phyloP scores from a whole-genome alignment of 64 coral and sea anemone genomes.

The Anthopleura sola region DNA sequence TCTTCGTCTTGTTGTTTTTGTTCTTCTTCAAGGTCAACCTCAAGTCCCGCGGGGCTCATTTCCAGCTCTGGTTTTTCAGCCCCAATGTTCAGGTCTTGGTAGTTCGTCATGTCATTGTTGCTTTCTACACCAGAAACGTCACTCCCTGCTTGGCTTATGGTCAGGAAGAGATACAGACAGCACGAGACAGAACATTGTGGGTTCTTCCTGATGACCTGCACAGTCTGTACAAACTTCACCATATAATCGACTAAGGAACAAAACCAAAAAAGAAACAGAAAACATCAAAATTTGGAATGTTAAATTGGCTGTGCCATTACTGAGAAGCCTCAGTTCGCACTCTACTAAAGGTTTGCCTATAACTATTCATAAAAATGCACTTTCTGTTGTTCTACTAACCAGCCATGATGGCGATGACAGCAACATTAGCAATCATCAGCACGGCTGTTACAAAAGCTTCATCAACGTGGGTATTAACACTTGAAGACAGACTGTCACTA shows the following conservation, averaged over 20 bases:
- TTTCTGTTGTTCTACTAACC: slow-evolving; percentile 4
- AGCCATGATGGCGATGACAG: slow-evolving; percentile 38
- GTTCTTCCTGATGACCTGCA: background rate
- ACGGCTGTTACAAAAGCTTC: slow-evolving; percentile 10
- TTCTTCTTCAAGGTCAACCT: background rate
- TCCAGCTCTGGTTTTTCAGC: background rate
- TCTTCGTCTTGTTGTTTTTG: background rate
- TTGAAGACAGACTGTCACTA: slow-evolving; percentile 20
- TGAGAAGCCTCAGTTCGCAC: no score
- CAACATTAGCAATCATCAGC: slow-evolving; percentile 30
- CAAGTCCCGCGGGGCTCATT: background rate
- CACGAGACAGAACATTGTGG: background rate
- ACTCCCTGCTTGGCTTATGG: background rate
- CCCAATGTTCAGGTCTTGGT: background rate
- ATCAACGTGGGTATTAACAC: slow-evolving; percentile 21
- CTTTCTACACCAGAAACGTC: background rate
- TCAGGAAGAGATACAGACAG: background rate
- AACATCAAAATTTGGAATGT: no score
- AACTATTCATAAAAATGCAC: no score
- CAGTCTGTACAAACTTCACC: background rate
- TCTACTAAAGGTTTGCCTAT: no score
- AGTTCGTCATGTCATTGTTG: background rate
- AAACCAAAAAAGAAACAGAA: background rate
- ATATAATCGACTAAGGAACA: background rate
- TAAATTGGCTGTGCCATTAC: no score